These are phyloP conservation scores for Heliconius eleuchia DNA, from an alignment of 1,140 invertebrate genomes.

Conservation along the genomic window DNA sequence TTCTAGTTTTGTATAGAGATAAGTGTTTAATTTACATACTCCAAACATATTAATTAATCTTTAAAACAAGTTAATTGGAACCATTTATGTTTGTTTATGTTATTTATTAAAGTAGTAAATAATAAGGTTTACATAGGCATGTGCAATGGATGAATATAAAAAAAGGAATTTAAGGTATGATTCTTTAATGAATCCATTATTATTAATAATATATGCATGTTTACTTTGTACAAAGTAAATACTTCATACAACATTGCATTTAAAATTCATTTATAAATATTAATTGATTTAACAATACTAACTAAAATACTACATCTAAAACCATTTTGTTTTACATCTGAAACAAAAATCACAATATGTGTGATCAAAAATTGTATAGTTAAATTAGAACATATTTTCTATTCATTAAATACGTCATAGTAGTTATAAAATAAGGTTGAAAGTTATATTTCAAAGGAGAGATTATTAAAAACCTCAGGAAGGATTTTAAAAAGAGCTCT, in stretches of 20 bases:
- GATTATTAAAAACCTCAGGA: slow-evolving; percentile 13
- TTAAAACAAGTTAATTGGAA: background rate
- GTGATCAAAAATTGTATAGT: background rate
- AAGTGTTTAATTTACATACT: slow-evolving; percentile 12
- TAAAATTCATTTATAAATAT: background rate
- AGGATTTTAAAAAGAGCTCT: slow-evolving; percentile 3
- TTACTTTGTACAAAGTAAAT: background rate
- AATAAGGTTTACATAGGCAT: background rate
- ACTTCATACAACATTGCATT: background rate
- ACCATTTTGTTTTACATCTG: background rate
- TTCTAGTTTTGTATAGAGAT: slow-evolving; percentile 14
- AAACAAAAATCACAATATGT: background rate
- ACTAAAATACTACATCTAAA: background rate
- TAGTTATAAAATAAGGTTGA: background rate
- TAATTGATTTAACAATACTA: slow-evolving; percentile 5
- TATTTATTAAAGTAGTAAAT: background rate
- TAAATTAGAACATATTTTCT: background rate
- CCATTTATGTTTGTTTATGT: background rate
- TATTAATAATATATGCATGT: background rate
- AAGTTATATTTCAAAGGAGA: background rate
- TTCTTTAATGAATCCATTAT: background rate
- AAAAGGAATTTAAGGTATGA: background rate
- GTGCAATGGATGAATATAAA: background rate
- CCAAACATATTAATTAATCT: background rate
- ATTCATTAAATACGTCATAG: background rate